phyloP scores from a whole-genome alignment of 2,113 vertebrate genomes.

The Perca schrenkii region DNA sequence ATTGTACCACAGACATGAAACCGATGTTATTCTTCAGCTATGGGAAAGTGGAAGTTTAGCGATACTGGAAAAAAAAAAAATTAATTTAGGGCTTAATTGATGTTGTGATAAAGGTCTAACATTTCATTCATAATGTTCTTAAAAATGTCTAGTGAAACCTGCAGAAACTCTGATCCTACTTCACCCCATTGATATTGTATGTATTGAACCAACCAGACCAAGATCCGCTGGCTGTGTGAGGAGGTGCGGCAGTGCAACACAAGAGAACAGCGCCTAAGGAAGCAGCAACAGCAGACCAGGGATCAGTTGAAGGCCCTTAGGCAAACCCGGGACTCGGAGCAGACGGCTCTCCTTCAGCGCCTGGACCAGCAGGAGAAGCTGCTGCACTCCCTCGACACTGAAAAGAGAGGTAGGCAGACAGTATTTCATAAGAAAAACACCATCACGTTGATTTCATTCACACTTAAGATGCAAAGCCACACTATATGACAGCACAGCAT shows the following conservation, averaged over 20 bases:
- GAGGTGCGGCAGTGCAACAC: conserved; percentile 89
- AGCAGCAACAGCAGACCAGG: conserved; percentile 83
- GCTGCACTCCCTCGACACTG: conserved; percentile 86
- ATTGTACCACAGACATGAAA: too few species aligned
- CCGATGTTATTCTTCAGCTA: too few species aligned
- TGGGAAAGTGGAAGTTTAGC: too few species aligned
- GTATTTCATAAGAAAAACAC: neutral
- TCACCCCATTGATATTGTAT: neutral
- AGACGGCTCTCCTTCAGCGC: conserved; percentile 85
- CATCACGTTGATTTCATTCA: neutral
- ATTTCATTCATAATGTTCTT: too few species aligned
- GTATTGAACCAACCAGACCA: conserved; percentile 63
- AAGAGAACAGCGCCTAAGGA: conserved; percentile 85
- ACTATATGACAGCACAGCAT: neutral
- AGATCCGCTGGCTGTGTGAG: conserved; percentile 90
- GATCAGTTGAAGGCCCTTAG: conserved; percentile 88
- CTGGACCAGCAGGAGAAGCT: conserved; percentile 90
- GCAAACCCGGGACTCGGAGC: conserved; percentile 86
- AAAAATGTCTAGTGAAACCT: too few species aligned
- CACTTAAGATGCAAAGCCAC: neutral
- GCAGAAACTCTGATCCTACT: neutral
- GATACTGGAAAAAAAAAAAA: too few species aligned
- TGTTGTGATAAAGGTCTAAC: too few species aligned
- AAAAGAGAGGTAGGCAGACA: conserved; percentile 89
- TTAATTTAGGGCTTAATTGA: too few species aligned